Evolutionary conservation across 2,888 invertebrate genomes (phyloP), one percentile per base, ranked within the genome.

Genomic region (Spilarctia lutea): DNA sequence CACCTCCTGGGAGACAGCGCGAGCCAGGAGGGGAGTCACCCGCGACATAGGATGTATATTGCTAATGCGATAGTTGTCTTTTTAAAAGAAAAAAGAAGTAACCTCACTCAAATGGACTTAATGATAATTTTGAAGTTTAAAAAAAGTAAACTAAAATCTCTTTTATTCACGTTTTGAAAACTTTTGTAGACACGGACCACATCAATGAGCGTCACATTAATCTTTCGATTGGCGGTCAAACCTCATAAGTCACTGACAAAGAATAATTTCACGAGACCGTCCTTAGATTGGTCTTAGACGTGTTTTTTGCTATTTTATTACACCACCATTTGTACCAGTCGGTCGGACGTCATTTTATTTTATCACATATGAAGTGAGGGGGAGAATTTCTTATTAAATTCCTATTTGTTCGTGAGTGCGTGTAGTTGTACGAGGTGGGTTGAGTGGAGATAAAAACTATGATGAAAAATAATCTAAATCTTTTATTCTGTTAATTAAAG

Each of bases 201-300:
- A 74, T 83, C 87, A 85, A 85, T 85, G 83, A 83, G 82, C 83
- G 85, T 77, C 82, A 80, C 89, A 89, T 89, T 89, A 86, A 84
- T 89, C 89, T 89, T 86, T 73, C 81, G 79, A 89, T 88, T 86
- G 89, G 85, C 84, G 76, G 79, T 73, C 71, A 82, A 81, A 77
- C 81, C 87, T 83, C 87, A 89, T 87, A 89, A 87, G 85, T 89
- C 87, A 89, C 83, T 83, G 88, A 87, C 88, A 85, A 82, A 52
- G 85, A 88, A 89, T 88, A 86, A 88, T 88, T 88, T 83, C 81
- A 74, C 63, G 74, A 72, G 78, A 76, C 78, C 79, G 80, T 76
- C 71, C 73, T 75, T 78, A 82, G 83, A 83, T 81, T 78, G 79
- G 80, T 74, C 78, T 83, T 79, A 74, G 79, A 80, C 80, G 73